phyloP scores from a whole-genome alignment of 1,140 invertebrate genomes.

The Tenebrio molitor region DNA sequence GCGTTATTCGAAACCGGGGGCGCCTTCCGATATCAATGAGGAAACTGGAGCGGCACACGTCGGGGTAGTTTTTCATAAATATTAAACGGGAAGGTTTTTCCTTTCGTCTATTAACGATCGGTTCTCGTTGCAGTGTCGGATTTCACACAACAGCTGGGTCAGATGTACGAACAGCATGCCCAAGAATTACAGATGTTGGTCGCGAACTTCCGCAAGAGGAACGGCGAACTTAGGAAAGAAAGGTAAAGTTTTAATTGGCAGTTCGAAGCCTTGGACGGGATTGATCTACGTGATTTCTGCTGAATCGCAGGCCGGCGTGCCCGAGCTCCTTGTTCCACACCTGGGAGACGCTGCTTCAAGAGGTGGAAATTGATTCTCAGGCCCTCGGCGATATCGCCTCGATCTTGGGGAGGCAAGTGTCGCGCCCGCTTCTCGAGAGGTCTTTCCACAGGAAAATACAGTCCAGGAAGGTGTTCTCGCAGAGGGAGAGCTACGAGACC shows the following conservation, averaged over 20 bases:
- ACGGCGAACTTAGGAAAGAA: slow-evolving; percentile 89
- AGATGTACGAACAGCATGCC: slow-evolving; percentile 92
- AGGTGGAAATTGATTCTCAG: slow-evolving; percentile 93
- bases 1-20: too few species aligned
- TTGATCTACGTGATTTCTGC: slow-evolving; percentile 18
- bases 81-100: slow-evolving; percentile 10
- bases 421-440: slow-evolving; percentile 88
- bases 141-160: slow-evolving; percentile 92
- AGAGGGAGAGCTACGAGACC: slow-evolving; percentile 92
- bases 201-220: slow-evolving; percentile 88
- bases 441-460: slow-evolving; percentile 95
- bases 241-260: slow-evolving; percentile 72
- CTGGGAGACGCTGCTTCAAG: slow-evolving; percentile 93
- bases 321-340: slow-evolving; percentile 88
- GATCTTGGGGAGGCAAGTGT: slow-evolving; percentile 86
- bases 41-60: slow-evolving; percentile 5
- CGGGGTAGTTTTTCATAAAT: slow-evolving; percentile 11
- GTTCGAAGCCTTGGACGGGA: background rate
- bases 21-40: slow-evolving; percentile 1
- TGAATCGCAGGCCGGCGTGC: slow-evolving; percentile 77
- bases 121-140: slow-evolving; percentile 87
- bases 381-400: slow-evolving; percentile 89
- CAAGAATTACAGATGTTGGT: slow-evolving; percentile 91
- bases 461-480: slow-evolving; percentile 91
- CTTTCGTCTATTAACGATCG: slow-evolving; percentile 7